Evolutionary conservation across 30 jellyfish, hydroid and myxozoan species (phyloP).

Genomic region (Aurelia aurita): DNA sequence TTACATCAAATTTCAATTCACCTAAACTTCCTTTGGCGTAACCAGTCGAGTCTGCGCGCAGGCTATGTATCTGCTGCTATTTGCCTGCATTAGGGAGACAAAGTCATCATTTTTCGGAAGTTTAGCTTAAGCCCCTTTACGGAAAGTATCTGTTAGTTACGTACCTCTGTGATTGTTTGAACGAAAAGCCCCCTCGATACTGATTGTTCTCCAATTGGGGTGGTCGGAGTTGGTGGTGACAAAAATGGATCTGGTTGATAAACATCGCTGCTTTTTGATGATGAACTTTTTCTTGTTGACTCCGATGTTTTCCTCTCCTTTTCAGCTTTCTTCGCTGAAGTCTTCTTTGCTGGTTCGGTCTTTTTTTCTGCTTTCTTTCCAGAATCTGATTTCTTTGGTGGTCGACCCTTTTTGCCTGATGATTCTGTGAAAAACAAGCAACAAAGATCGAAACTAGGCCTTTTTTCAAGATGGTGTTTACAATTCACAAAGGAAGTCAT

Average conservation of each 20-base stretch:
- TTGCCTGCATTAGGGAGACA: no score
- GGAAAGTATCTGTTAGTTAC: no score
- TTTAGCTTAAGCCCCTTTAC: no score
- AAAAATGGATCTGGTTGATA: conserved; percentile 46
- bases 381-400: conserved; percentile 53
- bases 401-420: conserved; percentile 43
- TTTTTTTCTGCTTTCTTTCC: conserved; percentile 20
- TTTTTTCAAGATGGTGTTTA: no score
- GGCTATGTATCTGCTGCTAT: no score
- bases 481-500: no score
- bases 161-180: conserved; percentile 71
- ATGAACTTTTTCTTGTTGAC: conserved; percentile 16
- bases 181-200: conserved; percentile 68
- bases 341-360: conserved; percentile 35
- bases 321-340: conserved; percentile 48
- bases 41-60: no score
- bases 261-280: conserved; percentile 20
- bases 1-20: no score
- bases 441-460: background rate
- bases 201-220: conserved; percentile 61
- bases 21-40: no score
- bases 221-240: conserved; percentile 34
- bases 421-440: conserved; percentile 2
- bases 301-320: conserved; percentile 8
- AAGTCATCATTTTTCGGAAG: no score